Base-by-base conservation (phyloP, 2,113 vertebrate species). In the Phaetusa simplex region DNA sequence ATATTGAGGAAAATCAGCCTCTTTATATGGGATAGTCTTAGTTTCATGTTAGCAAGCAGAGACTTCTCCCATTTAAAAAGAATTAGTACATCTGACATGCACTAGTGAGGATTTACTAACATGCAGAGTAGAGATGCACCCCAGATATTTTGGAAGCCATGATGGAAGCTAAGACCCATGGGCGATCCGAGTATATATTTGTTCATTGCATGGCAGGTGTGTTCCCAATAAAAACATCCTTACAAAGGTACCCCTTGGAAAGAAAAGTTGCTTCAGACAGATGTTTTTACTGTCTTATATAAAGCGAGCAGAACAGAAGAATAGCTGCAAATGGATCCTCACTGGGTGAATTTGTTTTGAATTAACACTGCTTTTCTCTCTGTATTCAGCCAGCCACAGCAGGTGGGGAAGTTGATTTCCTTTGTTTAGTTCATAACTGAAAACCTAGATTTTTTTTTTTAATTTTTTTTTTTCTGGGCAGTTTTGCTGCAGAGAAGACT, bases 381-480 rank as follows among this genome's bases (percentile, higher is more conserved):
- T 64, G 22, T 58, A 72, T 82, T 93, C 86, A 79, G 47, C 47
- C 69, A 92, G 72, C 22, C 76, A 76, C 94, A 89, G 86, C 81
- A 90, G 69, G 80, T 71, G 47, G 18, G 36, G 59, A 92, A 80
- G 47, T n/a, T 88, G 43, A 40, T 83, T 92, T 91, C 50, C 56
- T 92, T 96, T 93, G 59, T 88, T 92, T 86, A 88, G 86, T 78
- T 82, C 56, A 40, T 82, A 91, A 74, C 42, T 56, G 59, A 84
- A 94, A 85, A 78, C 36, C 8, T 61, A 64, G 47, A 24, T 6
- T 29, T 34, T 14, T 16, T 29, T 22, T 45, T 43, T 40, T 40
- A 40, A 40, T 8, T 36, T 20, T 78, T 52, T 36, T 67, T 74
- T 79, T 83, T 2, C 40, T 69, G 45, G 34, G 21, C 83, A 81